Conservation (phyloP, 2,113 vertebrate species). For the Ammospiza caudacuta region DNA sequence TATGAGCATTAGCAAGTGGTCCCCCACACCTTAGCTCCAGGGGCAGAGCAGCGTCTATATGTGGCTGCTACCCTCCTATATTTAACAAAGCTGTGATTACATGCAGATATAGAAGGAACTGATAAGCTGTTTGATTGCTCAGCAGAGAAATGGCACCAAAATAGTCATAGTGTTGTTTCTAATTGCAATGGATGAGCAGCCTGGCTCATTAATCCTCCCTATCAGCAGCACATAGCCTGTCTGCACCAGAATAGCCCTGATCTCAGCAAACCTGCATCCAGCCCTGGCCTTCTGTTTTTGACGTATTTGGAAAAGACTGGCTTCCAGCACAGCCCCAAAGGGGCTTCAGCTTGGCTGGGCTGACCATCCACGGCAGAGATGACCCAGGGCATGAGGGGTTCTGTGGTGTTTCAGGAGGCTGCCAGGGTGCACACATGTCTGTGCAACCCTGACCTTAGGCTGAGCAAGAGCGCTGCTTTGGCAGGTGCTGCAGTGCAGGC, state of each 20-base stretch:
- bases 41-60: neutral
- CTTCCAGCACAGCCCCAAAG: constrained; percentile 23
- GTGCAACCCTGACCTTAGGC: neutral
- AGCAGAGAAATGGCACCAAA: constrained; percentile 83
- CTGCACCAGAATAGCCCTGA: constrained; percentile 90
- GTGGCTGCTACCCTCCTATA: constrained; percentile 66
- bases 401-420: rapidly evolving
- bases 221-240: constrained; percentile 81
- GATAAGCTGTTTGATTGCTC: constrained; percentile 77
- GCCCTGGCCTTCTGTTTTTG: constrained; percentile 69
- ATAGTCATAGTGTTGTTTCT: constrained; percentile 88
- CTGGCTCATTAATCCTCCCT: constrained; percentile 88
- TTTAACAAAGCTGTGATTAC: constrained; percentile 73
- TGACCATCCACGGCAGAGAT: neutral
- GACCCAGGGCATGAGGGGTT: neutral
- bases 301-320: constrained; percentile 85
- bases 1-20: neutral
- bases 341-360: constrained; percentile 47
- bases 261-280: constrained; percentile 80
- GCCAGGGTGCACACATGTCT: rapidly evolving
- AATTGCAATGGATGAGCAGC: constrained; percentile 87
- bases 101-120: constrained; percentile 3
- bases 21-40: neutral
- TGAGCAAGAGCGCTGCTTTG: neutral
- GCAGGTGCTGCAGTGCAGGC: neutral